These are phyloP conservation scores for Cryptus armator DNA, from an alignment of 2,888 invertebrate species.

Conservation along the genomic window DNA sequence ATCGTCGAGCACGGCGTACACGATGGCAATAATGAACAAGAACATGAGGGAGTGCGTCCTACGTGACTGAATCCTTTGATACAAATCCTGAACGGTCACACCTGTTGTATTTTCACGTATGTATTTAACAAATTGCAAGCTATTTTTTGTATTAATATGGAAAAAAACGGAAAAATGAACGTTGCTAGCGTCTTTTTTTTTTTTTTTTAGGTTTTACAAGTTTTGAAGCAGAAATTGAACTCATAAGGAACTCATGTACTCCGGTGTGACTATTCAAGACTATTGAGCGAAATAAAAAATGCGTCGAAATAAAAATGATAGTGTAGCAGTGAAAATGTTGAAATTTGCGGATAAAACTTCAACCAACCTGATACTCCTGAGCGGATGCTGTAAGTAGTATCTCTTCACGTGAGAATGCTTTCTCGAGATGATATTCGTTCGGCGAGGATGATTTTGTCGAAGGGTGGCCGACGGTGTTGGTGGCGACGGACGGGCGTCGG, in stretches of 20 bases:
- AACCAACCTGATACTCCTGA: not conserved
- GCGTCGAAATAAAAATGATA: not conserved
- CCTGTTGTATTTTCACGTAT: not conserved
- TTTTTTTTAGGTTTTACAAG: not conserved
- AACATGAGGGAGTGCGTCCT: constrained; percentile 11
- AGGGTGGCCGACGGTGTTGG: constrained; percentile 75
- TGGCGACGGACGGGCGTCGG: constrained; percentile 80
- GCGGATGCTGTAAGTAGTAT: not conserved
- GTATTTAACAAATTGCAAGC: not conserved
- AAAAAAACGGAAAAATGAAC: not conserved
- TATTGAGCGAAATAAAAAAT: constrained; percentile 52
- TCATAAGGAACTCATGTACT: too few species aligned
- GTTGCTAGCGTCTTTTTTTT: not conserved
- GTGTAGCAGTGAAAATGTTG: not conserved
- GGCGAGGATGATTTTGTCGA: constrained; percentile 67
- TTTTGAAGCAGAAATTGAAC: not conserved
- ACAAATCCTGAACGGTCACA: constrained; percentile 3
- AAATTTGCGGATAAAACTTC: not conserved
- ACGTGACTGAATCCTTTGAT: constrained; percentile 38
- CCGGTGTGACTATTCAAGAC: constrained; percentile 30
- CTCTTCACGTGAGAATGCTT: not conserved
- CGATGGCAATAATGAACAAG: constrained; percentile 14
- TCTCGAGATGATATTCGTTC: constrained; percentile 19
- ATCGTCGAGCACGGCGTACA: constrained; percentile 15
- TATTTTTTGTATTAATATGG: not conserved